Evolutionary conservation across 1,140 invertebrate genomes (phyloP).

Genomic region (Achatina immaculata): DNA sequence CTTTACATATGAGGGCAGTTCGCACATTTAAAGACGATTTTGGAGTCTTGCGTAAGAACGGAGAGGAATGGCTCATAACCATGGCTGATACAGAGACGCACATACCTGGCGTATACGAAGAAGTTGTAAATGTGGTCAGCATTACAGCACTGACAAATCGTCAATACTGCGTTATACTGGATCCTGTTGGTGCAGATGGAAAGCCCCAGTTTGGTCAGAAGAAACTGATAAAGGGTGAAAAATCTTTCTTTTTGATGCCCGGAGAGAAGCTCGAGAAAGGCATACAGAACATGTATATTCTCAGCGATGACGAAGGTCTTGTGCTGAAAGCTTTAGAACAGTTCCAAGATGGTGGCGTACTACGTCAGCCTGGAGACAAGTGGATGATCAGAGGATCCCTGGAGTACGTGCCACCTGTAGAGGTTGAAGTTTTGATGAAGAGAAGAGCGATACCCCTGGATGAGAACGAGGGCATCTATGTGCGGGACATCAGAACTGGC

Average conservation of each 20-base stretch:
- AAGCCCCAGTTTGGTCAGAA: conserved; percentile 71
- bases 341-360: conserved; percentile 62
- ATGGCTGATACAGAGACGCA: conserved; percentile 69
- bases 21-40: conserved; percentile 70
- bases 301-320: conserved; percentile 71
- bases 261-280: conserved; percentile 69
- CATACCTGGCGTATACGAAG: conserved; percentile 72
- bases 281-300: conserved; percentile 69
- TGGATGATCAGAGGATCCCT: conserved; percentile 72
- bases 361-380: conserved; percentile 68
- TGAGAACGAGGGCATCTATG: conserved; percentile 73
- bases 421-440: conserved; percentile 71
- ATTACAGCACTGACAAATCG: conserved; percentile 70
- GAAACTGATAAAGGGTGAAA: conserved; percentile 70
- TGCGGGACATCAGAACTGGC: conserved; percentile 72
- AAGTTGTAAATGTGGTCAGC: conserved; percentile 64
- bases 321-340: conserved; percentile 68
- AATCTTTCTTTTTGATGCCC: conserved; percentile 71
- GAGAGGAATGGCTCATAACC: conserved; percentile 73
- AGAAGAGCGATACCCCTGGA: conserved; percentile 71
- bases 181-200: conserved; percentile 69
- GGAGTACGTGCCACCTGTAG: conserved; percentile 72
- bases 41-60: conserved; percentile 68
- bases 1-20: conserved; percentile 67
- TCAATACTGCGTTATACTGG: conserved; percentile 71